phyloP scores from a whole-genome alignment of 2,113 vertebrate species.

The Junco hyemalis region DNA sequence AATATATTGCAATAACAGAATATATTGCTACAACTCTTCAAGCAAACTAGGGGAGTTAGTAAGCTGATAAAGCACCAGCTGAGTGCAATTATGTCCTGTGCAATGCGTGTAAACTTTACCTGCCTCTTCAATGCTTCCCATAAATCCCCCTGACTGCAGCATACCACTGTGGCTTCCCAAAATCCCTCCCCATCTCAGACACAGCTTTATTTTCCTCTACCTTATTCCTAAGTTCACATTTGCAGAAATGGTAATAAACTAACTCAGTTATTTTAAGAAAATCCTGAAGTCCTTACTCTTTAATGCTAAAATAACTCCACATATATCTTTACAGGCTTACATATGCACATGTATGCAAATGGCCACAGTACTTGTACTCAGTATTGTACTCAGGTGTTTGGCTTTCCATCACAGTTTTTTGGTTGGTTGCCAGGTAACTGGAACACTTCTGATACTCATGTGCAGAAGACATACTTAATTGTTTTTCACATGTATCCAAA shows the following conservation, averaged over 20 bases:
- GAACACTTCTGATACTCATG: slow-evolving; percentile 4
- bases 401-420: background rate
- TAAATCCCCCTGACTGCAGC: background rate
- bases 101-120: slow-evolving; percentile 29
- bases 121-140: background rate
- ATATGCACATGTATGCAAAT: background rate
- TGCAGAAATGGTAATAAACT: background rate
- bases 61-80: background rate
- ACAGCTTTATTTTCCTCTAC: background rate
- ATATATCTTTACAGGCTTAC: background rate
- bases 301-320: background rate
- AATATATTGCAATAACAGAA: background rate
- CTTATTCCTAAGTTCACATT: background rate
- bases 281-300: background rate
- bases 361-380: background rate
- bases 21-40: background rate
- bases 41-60: slow-evolving; percentile 1
- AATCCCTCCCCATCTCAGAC: background rate
- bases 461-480: slow-evolving; percentile 44
- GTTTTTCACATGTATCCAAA: slow-evolving; percentile 10
- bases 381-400: slow-evolving; percentile 14
- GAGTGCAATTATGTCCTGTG: background rate
- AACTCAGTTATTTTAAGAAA: background rate
- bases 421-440: slow-evolving; percentile 58
- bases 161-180: background rate